Conservation (phyloP, 2,797 vertebrate species). For the Phoxinus dragarum region DNA sequence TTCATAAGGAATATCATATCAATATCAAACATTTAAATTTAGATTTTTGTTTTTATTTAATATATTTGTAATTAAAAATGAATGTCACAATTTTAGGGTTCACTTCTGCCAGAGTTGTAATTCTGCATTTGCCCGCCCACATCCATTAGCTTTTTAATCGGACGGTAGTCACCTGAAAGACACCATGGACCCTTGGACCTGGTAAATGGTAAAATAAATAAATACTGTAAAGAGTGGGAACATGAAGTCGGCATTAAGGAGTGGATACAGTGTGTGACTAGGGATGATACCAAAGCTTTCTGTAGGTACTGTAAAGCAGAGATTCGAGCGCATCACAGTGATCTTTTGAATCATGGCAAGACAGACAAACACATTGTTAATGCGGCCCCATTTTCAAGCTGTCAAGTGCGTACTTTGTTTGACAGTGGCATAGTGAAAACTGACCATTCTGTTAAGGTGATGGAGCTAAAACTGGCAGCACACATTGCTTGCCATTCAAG, state of each 20-base stretch:
- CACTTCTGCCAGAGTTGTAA: too few species aligned
- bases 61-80: too few species aligned
- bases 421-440: background rate
- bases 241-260: background rate
- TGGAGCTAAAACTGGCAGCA: background rate
- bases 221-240: background rate
- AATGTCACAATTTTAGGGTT: too few species aligned
- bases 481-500: constrained; percentile 40
- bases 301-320: background rate
- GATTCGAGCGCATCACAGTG: background rate
- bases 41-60: too few species aligned
- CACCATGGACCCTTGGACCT: too few species aligned
- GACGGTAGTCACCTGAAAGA: too few species aligned
- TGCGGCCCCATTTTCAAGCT: background rate
- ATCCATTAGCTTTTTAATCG: too few species aligned
- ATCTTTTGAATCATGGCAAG: background rate
- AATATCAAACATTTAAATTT: too few species aligned
- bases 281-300: background rate
- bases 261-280: background rate
- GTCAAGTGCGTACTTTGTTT: background rate
- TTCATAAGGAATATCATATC: too few species aligned
- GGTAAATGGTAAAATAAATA: too few species aligned
- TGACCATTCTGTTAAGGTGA: background rate
- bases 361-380: background rate
- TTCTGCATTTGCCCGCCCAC: too few species aligned